phyloP scores from a whole-genome alignment of 2,797 vertebrate genomes.

The Chelidonichthys spinosus region DNA sequence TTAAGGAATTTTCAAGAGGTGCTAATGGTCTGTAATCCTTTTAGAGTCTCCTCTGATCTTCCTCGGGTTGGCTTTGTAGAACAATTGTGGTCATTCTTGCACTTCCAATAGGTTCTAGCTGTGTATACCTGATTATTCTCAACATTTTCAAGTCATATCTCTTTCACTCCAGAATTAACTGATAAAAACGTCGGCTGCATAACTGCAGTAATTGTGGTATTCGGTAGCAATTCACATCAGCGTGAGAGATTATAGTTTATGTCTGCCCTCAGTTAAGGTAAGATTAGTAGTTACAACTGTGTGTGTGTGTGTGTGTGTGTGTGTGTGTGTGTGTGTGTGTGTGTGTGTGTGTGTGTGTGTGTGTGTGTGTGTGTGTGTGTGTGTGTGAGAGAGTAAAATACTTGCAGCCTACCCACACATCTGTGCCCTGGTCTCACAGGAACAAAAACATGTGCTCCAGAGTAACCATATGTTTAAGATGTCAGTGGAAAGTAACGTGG shows the following conservation, averaged over 20 bases:
- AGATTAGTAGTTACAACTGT: slow-evolving; percentile 9
- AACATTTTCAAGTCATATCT: neutral
- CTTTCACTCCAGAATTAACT: neutral
- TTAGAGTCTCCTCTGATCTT: slow-evolving; percentile 29
- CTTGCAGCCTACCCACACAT: slow-evolving; percentile 20
- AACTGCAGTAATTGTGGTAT: neutral
- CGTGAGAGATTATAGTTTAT: neutral
- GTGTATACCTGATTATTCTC: neutral
- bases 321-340: neutral
- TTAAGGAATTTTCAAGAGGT: slow-evolving; percentile 37
- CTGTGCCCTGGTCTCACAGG: slow-evolving; percentile 15
- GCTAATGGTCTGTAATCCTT: slow-evolving; percentile 60
- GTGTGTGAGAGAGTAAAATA: slow-evolving; percentile 4
- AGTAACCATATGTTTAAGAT: slow-evolving; percentile 39
- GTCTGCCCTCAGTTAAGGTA: neutral
- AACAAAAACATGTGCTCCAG: slow-evolving; percentile 14
- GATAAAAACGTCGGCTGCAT: neutral
- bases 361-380: neutral
- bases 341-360: neutral
- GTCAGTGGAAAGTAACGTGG: slow-evolving; percentile 19
- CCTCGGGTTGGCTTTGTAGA: slow-evolving; percentile 18
- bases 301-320: neutral
- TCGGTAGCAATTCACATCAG: slow-evolving; percentile 7
- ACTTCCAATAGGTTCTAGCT: neutral
- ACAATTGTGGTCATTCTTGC: slow-evolving; percentile 10